Base-by-base conservation (phyloP, 2,888 invertebrate species). In the Sturmia bella region DNA sequence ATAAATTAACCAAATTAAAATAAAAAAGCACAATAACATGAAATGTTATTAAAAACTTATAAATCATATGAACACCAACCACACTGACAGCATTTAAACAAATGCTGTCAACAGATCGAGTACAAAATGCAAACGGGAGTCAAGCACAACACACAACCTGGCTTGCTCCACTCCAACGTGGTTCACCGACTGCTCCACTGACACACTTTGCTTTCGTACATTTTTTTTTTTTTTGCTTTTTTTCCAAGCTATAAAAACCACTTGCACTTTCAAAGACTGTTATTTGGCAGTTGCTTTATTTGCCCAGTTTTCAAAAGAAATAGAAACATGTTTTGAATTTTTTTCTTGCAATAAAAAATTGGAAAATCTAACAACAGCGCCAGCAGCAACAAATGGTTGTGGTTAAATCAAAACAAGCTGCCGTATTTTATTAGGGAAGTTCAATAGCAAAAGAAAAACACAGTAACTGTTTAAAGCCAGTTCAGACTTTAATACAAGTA, bases 201-300 rank as follows among this genome's bases (percentile, higher is more conserved):
- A 73, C 78, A 79, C 54, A 79, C 50, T 52, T 78, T 52, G 45
- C 17, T 21, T 21, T 19, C 2, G 41, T 56, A 48, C 19, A 15
- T 13, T 17, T 4, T 43, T 37, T 73, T 43, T 5, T 19, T 11
- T 37, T 43, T 43, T 54, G 41, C 41, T 43, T 11, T 9, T 41
- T 50, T 52, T 41, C 43, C 52, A 39, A 74, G 17, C 37, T 64
- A 64, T n/a, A 48, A 41, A 15, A 64, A 68, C 6, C 54, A 78
- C 78, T 78, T 78, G 70, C 78, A 72, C 78, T 78, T 78, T 78
- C 64, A 72, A 37, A 48, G 37, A 32, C 21, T 54, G 21, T 61
- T 32, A 21, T 57, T 57, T 27, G 24, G 24, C 64, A 37, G 15
- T 32, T 57, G 17, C 15, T 45, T 57, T n/a, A 15, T 32, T 32